These are phyloP conservation scores for Cephus runcator DNA, from an alignment of 2,888 invertebrate genomes.

Conservation along the genomic window DNA sequence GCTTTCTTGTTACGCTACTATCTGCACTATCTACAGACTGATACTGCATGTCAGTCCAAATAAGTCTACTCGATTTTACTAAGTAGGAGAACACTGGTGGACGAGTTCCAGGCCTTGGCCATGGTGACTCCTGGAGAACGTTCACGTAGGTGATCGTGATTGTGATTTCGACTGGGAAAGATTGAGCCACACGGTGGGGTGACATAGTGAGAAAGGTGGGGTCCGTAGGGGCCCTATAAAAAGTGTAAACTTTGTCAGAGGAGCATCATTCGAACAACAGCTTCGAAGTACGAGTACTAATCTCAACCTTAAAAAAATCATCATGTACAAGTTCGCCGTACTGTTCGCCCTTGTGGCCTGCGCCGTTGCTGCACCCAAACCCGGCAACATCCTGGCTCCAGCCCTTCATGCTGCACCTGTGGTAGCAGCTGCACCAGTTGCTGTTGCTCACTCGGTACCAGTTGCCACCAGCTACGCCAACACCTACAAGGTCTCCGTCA, in stretches of 20 bases:
- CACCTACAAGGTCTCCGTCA: slow-evolving; percentile 68
- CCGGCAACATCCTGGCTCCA: slow-evolving; percentile 28
- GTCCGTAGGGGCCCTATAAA: slow-evolving; percentile 39
- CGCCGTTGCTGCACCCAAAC: slow-evolving; percentile 61
- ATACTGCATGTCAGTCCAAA: too few species aligned
- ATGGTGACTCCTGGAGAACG: too few species aligned
- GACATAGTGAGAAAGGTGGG: slow-evolving; percentile 8
- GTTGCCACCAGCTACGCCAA: slow-evolving; percentile 73
- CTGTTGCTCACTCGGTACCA: slow-evolving; percentile 68
- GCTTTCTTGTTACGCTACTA: too few species aligned
- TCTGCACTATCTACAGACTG: too few species aligned
- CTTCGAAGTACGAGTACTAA: neutral
- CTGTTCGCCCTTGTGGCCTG: slow-evolving; percentile 51
- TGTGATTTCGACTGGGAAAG: neutral
- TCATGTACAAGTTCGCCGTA: slow-evolving; percentile 42
- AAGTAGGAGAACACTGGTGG: too few species aligned
- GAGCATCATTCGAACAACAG: slow-evolving; percentile 38
- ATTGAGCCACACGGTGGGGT: slow-evolving; percentile 4
- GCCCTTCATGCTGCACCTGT: slow-evolving; percentile 51
- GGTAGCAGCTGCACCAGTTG: slow-evolving; percentile 45
- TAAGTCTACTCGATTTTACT: too few species aligned
- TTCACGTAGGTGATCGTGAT: neutral
- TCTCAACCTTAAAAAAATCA: neutral
- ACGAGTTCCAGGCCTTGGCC: too few species aligned
- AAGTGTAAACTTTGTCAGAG: slow-evolving; percentile 18